Percentiles rank a stretch among this genome's conserved stretches.
Evolutionary conservation across 2,113 vertebrate species (phyloP).

Genomic region (Entosphenus tridentatus): DNA sequence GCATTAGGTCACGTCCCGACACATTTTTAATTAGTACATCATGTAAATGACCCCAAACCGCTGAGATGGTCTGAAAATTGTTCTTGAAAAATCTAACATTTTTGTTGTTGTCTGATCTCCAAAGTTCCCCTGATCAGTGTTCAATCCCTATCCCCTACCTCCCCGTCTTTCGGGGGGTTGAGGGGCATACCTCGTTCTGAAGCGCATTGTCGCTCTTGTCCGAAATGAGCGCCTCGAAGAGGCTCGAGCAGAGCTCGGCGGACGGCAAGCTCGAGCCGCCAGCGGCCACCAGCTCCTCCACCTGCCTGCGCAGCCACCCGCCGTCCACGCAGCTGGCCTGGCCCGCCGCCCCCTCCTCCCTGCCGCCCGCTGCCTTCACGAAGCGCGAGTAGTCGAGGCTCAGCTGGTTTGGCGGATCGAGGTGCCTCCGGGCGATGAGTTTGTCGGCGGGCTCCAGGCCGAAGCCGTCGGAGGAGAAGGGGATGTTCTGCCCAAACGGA

Average conservation of each 20-base stretch:
- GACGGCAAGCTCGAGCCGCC: slow-evolving; percentile 45
- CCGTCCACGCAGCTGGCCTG: slow-evolving; percentile 20
- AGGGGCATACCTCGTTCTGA: slow-evolving; percentile 59
- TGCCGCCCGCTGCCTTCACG: slow-evolving; percentile 35
- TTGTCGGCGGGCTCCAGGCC: too few species aligned
- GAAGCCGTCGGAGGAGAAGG: too few species aligned
- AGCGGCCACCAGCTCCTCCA: slow-evolving; percentile 49
- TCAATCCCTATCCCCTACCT: not conserved
- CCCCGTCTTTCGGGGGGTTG: not conserved
- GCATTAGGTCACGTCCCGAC: too few species aligned
- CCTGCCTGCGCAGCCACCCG: slow-evolving; percentile 45
- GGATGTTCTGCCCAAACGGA: too few species aligned
- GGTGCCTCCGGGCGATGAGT: slow-evolving; percentile 31
- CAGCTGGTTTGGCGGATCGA: slow-evolving; percentile 28
- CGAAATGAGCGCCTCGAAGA: slow-evolving; percentile 83
- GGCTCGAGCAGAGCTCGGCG: slow-evolving; percentile 61
- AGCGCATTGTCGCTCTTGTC: slow-evolving; percentile 64
- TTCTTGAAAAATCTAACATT: not conserved
- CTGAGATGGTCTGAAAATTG: not conserved
- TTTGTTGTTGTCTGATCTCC: not conserved
- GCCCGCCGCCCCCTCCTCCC: slow-evolving; percentile 19
- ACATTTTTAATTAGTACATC: slow-evolving; percentile 2
- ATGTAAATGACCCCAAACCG: not conserved
- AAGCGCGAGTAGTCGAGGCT: slow-evolving; percentile 54
- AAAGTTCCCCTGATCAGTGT: not conserved